Percentiles rank a stretch among this genome's conserved stretches.
phyloP scores from a whole-genome alignment of 2,797 vertebrate species.

The Diglossa cyanea region DNA sequence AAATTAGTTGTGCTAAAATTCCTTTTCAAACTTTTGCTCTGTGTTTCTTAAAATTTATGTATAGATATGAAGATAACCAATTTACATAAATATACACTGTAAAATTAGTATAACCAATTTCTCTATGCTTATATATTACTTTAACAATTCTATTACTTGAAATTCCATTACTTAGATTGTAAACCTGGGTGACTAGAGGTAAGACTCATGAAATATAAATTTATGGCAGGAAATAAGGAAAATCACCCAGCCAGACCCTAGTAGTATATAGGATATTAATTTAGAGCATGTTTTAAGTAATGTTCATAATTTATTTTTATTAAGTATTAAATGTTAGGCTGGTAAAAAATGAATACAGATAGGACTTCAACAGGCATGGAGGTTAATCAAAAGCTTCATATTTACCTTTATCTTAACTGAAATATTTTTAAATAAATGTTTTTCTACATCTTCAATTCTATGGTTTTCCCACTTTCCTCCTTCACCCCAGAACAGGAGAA shows the following conservation, averaged over 20 bases:
- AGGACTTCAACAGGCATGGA: not conserved
- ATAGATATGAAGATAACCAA: not conserved
- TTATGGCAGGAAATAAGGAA: not conserved
- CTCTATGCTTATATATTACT: not conserved
- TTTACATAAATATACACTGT: not conserved
- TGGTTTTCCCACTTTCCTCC: not conserved
- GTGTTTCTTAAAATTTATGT: not conserved
- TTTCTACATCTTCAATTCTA: not conserved
- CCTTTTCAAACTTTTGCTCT: not conserved
- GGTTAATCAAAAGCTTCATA: not conserved
- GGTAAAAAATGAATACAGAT: not conserved
- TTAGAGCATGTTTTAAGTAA: not conserved
- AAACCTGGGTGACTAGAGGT: not conserved
- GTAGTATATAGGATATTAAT: not conserved
- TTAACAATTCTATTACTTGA: not conserved
- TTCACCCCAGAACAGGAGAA: not conserved
- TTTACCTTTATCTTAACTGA: not conserved
- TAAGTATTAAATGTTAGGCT: not conserved
- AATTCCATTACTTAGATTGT: not conserved
- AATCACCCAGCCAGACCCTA: not conserved
- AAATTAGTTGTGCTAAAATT: not conserved
- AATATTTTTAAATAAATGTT: not conserved
- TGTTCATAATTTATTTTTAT: not conserved
- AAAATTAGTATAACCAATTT: not conserved
- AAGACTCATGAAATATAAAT: not conserved